Evolutionary conservation across 2,888 invertebrate genomes (phyloP).

Genomic region (Leptopterna dolabrata): DNA sequence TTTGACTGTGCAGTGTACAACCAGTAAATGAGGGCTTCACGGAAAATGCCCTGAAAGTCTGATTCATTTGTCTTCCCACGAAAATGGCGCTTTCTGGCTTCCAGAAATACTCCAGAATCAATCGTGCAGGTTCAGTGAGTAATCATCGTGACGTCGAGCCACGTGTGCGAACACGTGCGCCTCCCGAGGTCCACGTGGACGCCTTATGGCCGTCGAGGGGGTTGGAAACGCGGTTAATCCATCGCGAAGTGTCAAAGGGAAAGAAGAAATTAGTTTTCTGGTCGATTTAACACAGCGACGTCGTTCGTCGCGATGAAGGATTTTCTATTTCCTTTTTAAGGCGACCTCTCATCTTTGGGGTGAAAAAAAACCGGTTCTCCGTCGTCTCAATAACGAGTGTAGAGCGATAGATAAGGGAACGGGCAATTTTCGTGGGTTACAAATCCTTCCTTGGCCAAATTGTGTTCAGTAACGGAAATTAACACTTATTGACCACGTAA

Average conservation of each 20-base stretch:
- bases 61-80: background rate
- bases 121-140: background rate
- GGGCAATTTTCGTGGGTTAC: too few species aligned
- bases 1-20: too few species aligned
- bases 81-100: background rate
- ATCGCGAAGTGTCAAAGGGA: background rate
- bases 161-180: background rate
- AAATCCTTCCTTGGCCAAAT: too few species aligned
- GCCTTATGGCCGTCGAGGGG: background rate
- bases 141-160: background rate
- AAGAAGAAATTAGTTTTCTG: background rate
- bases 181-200: background rate
- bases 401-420: too few species aligned
- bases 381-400: too few species aligned
- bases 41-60: background rate
- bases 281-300: background rate
- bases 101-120: background rate
- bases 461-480: too few species aligned
- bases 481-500: too few species aligned
- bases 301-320: too few species aligned
- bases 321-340: too few species aligned
- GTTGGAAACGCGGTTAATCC: background rate
- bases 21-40: too few species aligned
- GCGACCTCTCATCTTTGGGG: too few species aligned
- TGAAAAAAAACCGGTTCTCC: too few species aligned